phyloP scores from a whole-genome alignment of 2,113 vertebrate genomes.

The Cavia porcellus region DNA sequence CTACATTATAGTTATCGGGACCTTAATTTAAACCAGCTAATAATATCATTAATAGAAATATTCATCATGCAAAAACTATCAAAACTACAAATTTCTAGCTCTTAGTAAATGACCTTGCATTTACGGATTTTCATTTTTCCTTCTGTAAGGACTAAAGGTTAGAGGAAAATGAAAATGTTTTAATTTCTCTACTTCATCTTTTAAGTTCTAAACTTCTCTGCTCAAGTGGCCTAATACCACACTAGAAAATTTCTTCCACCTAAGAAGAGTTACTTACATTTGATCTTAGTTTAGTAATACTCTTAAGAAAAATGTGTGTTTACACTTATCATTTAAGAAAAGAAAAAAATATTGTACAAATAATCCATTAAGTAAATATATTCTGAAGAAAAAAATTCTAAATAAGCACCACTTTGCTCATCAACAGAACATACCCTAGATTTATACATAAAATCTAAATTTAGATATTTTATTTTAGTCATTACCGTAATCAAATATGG shows the following conservation, averaged over 20 bases:
- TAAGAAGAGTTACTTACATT: not conserved
- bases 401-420: not conserved
- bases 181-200: not conserved
- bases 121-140: not conserved
- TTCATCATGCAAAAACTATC: not conserved
- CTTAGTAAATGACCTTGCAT: not conserved
- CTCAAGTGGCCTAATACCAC: not conserved
- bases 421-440: not conserved
- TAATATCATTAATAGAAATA: not conserved
- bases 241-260: not conserved
- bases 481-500: constrained; percentile 28
- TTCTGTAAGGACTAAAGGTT: constrained; percentile 31
- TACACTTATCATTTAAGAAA: constrained; percentile 44
- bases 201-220: constrained; percentile 38
- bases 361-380: constrained; percentile 5
- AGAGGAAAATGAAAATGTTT: not conserved
- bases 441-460: not conserved
- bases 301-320: constrained; percentile 51
- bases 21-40: not conserved
- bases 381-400: constrained; percentile 22
- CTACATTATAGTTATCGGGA: not conserved
- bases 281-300: constrained; percentile 19
- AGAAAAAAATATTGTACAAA: constrained; percentile 20
- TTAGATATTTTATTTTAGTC: not conserved
- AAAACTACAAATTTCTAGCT: not conserved